Evolutionary conservation across 2,113 vertebrate species (phyloP), one percentile per base, ranked within the genome.

Genomic region (Lota lota): DNA sequence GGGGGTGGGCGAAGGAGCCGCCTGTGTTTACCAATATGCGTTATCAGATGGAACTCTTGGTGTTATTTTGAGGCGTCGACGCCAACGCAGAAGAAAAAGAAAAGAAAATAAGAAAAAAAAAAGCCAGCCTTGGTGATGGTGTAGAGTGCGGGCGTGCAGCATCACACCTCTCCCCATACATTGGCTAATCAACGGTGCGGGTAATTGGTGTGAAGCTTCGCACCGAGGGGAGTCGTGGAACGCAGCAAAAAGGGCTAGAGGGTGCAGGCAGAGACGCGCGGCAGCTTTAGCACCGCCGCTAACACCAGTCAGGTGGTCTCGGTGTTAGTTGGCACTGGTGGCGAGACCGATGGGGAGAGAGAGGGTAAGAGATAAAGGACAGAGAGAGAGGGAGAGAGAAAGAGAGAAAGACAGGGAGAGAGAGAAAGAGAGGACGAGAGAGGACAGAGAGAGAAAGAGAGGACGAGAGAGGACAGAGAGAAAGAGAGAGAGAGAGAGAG

Each of bases 181-280:
- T 33, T 16, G 10, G 60, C 70, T 64, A 68, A 87, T 84, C 80
- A 78, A 75, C 75, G 40, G 76, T 6, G 75, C 54, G 47, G 12
- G 64, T 76, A 77, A 83, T 69, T 67, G 76, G 67, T 80, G 83
- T 68, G 74, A 83, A 78, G 71, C 58, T 65, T 67, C 22, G 36
- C 65, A 16, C 54, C 10, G 59, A 73, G 64, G 63, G 72, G 72
- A 71, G 73, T 56, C 61, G 67, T 17, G 70, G 57, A 66, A 33
- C 12, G n/a, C 64, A 47, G 40, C 40, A 16, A 65, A 40, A 65
- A 74, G 54, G 63, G 75, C 61, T 70, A 70, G 67, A 76, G 62
- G 69, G 62, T 69, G 40, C 12, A 71, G 76, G 53, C 50, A n/a
- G 61, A 70, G 47, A 64, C 75, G 18, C 16, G 61, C 7, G 56